Evolutionary conservation across 1,140 invertebrate genomes (phyloP).

Genomic region (Drepana arcuata): DNA sequence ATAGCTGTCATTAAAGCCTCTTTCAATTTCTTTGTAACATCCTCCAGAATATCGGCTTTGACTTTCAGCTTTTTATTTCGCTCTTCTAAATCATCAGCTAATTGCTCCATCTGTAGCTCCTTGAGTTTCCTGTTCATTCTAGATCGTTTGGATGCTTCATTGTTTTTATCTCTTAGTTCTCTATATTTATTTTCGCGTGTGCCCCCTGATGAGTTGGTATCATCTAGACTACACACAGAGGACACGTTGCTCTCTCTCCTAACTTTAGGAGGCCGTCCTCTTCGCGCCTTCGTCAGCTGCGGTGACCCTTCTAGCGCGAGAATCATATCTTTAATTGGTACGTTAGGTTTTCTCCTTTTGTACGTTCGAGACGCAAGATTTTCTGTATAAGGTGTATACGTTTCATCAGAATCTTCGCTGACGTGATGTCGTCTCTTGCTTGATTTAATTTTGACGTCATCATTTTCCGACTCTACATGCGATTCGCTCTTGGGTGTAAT

Average conservation of each 20-base stretch:
- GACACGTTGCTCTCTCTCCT: conserved; percentile 53
- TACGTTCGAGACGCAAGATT: conserved; percentile 31
- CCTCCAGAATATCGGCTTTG: conserved; percentile 49
- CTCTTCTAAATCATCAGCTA: conserved; percentile 53
- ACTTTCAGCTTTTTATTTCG: conserved; percentile 56
- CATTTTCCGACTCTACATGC: conserved; percentile 46
- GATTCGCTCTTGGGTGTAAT: conserved; percentile 55
- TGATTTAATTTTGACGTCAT: conserved; percentile 25
- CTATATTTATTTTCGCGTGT: conserved; percentile 72
- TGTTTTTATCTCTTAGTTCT: conserved; percentile 81
- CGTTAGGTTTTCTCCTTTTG: conserved; percentile 41
- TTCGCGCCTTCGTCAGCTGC: conserved; percentile 36
- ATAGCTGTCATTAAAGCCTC: conserved; percentile 58
- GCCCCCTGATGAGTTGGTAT: conserved; percentile 41
- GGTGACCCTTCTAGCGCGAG: conserved; percentile 47
- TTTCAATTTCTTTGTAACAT: conserved; percentile 54
- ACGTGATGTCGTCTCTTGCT: conserved; percentile 33
- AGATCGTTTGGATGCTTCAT: conserved; percentile 81
- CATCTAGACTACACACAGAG: conserved; percentile 43
- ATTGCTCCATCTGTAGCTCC: conserved; percentile 69
- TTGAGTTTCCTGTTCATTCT: conserved; percentile 80
- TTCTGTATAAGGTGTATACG: conserved; percentile 47
- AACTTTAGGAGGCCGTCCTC: conserved; percentile 55
- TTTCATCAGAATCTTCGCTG: conserved; percentile 59
- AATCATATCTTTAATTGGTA: conserved; percentile 58